Evolutionary conservation across 2,797 vertebrate genomes (phyloP).

Genomic region (Phrynocephalus forsythii): DNA sequence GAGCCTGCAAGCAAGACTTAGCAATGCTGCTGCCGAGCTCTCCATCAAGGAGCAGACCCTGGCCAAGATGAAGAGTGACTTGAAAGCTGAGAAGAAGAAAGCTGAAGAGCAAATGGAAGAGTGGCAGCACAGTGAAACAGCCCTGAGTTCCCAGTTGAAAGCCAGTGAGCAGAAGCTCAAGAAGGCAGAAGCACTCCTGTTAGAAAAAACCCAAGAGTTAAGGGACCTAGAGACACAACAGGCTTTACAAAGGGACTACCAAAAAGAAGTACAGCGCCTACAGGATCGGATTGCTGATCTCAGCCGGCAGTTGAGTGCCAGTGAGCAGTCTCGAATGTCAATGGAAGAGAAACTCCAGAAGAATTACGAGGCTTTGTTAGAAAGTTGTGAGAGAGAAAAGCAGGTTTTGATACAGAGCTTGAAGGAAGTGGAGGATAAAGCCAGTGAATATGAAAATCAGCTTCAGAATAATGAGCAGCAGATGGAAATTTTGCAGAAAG

Average conservation of each 20-base stretch:
- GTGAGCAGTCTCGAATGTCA: constrained; percentile 86
- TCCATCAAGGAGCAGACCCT: constrained; percentile 90
- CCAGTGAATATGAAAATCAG: constrained; percentile 84
- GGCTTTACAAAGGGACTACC: constrained; percentile 89
- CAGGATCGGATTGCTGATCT: constrained; percentile 89
- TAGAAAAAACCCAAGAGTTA: constrained; percentile 92
- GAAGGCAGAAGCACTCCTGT: constrained; percentile 87
- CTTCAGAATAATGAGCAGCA: constrained; percentile 87
- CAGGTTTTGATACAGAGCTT: constrained; percentile 85
- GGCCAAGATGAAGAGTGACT: constrained; percentile 89
- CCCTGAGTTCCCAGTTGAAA: constrained; percentile 86
- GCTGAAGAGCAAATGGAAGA: constrained; percentile 90
- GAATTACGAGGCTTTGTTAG: constrained; percentile 85
- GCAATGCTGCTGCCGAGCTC: constrained; percentile 89
- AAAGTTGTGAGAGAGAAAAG: constrained; percentile 90
- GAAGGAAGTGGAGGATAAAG: constrained; percentile 86
- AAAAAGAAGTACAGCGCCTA: constrained; percentile 89
- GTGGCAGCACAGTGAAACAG: constrained; percentile 81
- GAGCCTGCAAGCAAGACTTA: constrained; percentile 88
- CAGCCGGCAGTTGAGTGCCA: constrained; percentile 84
- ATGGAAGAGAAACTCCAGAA: constrained; percentile 91
- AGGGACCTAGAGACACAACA: constrained; percentile 90
- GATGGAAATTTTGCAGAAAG: constrained; percentile 88
- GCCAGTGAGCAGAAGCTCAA: constrained; percentile 92
- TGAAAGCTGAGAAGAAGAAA: constrained; percentile 88